Conservation (phyloP, 1,140 invertebrate species). For the Conus betulinus region DNA sequence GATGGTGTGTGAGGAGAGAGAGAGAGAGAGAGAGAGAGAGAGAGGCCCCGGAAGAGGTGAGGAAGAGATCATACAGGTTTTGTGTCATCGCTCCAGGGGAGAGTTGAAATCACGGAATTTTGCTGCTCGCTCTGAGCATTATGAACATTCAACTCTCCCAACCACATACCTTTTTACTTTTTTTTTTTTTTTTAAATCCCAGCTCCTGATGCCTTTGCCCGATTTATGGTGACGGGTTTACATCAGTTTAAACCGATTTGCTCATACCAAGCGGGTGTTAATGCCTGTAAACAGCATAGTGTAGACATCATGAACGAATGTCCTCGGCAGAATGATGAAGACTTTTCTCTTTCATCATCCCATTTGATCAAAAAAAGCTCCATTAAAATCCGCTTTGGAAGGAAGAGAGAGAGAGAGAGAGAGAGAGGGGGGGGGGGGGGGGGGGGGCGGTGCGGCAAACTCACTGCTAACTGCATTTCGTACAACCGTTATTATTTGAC, state of each 20-base stretch:
- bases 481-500: too few species aligned
- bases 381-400: too few species aligned
- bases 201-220: neutral
- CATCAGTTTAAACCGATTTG: neutral
- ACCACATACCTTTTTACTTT: neutral
- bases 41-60: neutral
- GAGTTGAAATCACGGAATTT: too few species aligned
- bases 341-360: neutral
- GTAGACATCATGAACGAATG: neutral
- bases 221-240: neutral
- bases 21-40: neutral
- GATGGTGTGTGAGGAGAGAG: neutral
- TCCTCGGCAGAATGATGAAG: neutral
- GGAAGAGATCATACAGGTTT: neutral
- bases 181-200: too few species aligned
- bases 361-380: neutral
- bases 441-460: too few species aligned
- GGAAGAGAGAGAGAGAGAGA: too few species aligned
- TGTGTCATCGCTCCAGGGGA: neutral
- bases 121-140: too few species aligned
- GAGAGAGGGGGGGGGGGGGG: too few species aligned
- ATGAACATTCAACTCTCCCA: neutral
- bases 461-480: too few species aligned
- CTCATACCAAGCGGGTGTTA: neutral
- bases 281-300: neutral